Conservation (phyloP, 2,888 invertebrate genomes). For the Camponotus fellah region DNA sequence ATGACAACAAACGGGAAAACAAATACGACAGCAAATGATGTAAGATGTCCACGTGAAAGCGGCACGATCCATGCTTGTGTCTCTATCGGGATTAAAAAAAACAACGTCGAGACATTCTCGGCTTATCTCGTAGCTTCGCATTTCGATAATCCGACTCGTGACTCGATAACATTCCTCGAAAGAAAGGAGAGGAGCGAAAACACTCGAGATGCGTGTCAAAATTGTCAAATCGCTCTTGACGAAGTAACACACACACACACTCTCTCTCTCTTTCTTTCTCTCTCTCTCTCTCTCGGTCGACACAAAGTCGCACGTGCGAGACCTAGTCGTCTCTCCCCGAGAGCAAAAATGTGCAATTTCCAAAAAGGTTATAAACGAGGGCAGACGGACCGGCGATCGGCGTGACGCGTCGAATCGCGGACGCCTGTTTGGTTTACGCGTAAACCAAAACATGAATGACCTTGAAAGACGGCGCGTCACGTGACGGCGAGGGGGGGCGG, state of each 20-base stretch:
- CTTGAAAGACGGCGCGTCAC: constrained; percentile 82
- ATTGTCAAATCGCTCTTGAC: neutral
- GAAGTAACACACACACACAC: no score
- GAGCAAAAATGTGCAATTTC: neutral
- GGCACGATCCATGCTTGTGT: neutral
- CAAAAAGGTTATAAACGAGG: neutral
- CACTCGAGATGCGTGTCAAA: neutral
- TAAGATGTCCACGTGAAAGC: no score
- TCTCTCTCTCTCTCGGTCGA: neutral
- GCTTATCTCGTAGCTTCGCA: neutral
- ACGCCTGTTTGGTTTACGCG: constrained; percentile 81
- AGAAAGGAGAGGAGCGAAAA: neutral
- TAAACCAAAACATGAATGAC: constrained; percentile 85
- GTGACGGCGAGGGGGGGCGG: constrained; percentile 71
- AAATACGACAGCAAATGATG: neutral
- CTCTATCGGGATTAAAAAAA: neutral
- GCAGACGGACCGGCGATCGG: neutral
- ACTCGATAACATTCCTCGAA: neutral
- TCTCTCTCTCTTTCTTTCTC: neutral
- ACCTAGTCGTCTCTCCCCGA: neutral
- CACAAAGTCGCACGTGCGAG: no score
- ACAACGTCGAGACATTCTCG: neutral
- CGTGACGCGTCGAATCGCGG: neutral
- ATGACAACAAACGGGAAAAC: neutral
- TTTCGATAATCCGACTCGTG: neutral